Evolutionary conservation across 2,113 vertebrate species (phyloP).

Genomic region (Caloenas nicobarica): DNA sequence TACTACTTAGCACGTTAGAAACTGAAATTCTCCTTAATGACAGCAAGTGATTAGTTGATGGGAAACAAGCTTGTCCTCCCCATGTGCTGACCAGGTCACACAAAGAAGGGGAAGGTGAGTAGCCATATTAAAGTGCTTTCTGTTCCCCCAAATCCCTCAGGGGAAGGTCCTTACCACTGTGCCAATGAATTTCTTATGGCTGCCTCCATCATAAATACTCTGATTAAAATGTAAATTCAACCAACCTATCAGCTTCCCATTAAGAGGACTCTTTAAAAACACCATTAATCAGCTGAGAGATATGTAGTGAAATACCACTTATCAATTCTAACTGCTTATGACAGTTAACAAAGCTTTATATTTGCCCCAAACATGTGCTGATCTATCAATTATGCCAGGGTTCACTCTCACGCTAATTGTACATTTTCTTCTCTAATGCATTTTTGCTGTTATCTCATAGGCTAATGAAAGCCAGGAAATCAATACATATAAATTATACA

Average conservation of each 20-base stretch:
- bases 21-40: not conserved
- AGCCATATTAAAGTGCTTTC: slow-evolving; percentile 34
- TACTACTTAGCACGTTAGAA: not conserved
- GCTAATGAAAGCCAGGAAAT: slow-evolving; percentile 99
- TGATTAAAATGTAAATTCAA: slow-evolving; percentile 99
- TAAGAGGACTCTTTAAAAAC: slow-evolving; percentile 93
- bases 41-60: not conserved
- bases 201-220: slow-evolving; percentile 83
- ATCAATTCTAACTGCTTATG: slow-evolving; percentile 99
- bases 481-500: slow-evolving; percentile 99
- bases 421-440: slow-evolving; percentile 99
- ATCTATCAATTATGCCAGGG: slow-evolving; percentile 96
- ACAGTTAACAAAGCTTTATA: slow-evolving; percentile 99
- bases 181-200: slow-evolving; percentile 82
- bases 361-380: slow-evolving; percentile 94
- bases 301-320: slow-evolving; percentile 93
- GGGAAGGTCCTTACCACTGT: slow-evolving; percentile 55
- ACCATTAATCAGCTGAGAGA: slow-evolving; percentile 93
- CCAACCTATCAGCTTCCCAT: slow-evolving; percentile 95
- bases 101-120: slow-evolving; percentile 48
- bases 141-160: slow-evolving; percentile 35
- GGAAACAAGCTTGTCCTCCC: not conserved
- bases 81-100: not conserved
- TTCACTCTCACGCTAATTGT: slow-evolving; percentile 94
- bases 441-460: slow-evolving; percentile 99